phyloP scores from a whole-genome alignment of 2,797 vertebrate genomes.

The Sebastes nivosus region DNA sequence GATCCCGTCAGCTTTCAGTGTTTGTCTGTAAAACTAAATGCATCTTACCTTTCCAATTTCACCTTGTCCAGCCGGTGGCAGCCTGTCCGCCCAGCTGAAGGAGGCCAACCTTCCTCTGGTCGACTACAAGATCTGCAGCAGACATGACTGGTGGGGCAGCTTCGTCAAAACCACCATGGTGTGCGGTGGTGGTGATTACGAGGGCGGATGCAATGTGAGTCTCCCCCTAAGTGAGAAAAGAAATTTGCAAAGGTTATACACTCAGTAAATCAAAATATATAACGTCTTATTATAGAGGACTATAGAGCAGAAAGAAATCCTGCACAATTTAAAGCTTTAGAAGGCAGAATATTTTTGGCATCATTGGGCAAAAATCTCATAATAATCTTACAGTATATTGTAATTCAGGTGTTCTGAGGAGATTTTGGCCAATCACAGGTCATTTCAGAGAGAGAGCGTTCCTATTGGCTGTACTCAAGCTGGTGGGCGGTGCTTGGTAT shows the following conservation, averaged over 20 bases:
- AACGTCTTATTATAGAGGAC: neutral
- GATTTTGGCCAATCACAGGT: too few species aligned
- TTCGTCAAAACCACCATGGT: slow-evolving; percentile 84
- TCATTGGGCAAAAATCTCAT: too few species aligned
- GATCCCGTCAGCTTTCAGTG: neutral
- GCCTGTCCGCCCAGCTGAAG: slow-evolving; percentile 79
- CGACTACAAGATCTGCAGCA: slow-evolving; percentile 78
- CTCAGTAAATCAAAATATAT: neutral
- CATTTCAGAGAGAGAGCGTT: too few species aligned
- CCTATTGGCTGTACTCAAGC: too few species aligned
- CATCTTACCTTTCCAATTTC: neutral
- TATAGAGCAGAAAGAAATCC: neutral
- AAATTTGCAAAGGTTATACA: neutral
- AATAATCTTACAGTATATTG: too few species aligned
- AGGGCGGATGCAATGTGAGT: slow-evolving; percentile 84
- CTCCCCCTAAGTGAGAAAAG: neutral
- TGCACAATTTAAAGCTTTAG: neutral
- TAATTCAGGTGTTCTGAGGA: too few species aligned
- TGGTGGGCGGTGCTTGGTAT: too few species aligned
- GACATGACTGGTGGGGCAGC: slow-evolving; percentile 83
- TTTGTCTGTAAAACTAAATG: neutral
- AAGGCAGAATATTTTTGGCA: too few species aligned
- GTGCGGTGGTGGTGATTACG: slow-evolving; percentile 79
- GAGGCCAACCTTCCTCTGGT: slow-evolving; percentile 85
- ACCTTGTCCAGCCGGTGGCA: slow-evolving; percentile 78